Conservation (phyloP, 1,140 invertebrate species). For the Penaeus vannamei region DNA sequence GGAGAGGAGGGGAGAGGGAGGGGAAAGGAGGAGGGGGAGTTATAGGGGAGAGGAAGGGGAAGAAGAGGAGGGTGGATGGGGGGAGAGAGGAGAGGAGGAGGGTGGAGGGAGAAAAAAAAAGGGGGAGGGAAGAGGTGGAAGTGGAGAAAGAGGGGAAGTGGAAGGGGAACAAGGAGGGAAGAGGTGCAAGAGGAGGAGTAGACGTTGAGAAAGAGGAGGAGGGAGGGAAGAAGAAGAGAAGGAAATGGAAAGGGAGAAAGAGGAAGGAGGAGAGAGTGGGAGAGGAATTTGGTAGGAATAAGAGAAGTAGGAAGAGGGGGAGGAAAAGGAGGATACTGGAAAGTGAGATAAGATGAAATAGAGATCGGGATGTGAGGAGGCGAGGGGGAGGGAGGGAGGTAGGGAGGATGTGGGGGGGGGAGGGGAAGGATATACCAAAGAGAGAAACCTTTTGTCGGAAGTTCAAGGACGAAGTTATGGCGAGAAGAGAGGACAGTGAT, state of each 20-base stretch:
- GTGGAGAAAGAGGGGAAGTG: neutral
- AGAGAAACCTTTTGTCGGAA: too few species aligned
- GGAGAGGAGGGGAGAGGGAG: too few species aligned
- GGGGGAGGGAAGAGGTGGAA: neutral
- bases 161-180: too few species aligned
- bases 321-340: neutral
- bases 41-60: neutral
- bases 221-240: neutral
- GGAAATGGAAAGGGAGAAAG: neutral
- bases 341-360: neutral
- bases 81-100: neutral
- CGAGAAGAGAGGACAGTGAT: neutral
- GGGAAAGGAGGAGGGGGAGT: neutral
- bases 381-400: neutral
- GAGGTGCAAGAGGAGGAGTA: neutral
- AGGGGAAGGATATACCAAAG: neutral
- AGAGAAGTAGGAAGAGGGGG: neutral
- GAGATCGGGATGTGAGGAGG: neutral
- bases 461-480: neutral
- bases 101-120: neutral
- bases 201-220: neutral
- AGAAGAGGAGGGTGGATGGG: neutral
- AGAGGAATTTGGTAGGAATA: neutral
- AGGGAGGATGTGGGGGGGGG: neutral
- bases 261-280: neutral